Evolutionary conservation across 2,888 invertebrate species (phyloP), one percentile per base, ranked within the genome.

Genomic region (Brachylomia viminalis): DNA sequence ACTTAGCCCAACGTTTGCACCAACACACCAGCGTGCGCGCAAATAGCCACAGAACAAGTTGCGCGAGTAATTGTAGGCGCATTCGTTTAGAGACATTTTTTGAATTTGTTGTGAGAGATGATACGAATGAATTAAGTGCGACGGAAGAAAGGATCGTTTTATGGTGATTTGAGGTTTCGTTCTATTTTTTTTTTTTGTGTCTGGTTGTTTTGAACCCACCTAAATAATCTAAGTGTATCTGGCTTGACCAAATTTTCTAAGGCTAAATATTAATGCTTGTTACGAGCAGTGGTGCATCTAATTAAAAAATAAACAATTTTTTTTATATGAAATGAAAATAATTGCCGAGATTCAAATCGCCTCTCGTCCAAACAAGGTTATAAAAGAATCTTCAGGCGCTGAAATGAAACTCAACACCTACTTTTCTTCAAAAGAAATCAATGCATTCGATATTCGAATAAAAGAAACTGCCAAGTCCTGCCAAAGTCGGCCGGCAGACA

Each of bases 51-150:
- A 5, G 45, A 71, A 71, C 59, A 70, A 82, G 56, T 72, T 38
- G 62, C 62, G 59, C 66, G 69, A 23, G 56, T 79, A 77, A 86
- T 81, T 38, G 33, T 75, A 79, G 81, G 83, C 77, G 72, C 77
- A 81, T 83, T 61, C 72, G 69, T 75, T 84, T 72, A 58, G 15
- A 72, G 23, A 27, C 10, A 30, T 30, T 80, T 68, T 71, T 80
- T 67, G 45, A 66, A 80, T 79, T 52, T 58, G 65, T 80, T 61
- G 42, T 56, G 10, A 75, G 45, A 45, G 23, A 68, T 72, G 67
- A 73, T 59, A 66, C 61, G 38, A 33, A n/a, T 68, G 33, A 49
- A 67, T 59, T 54, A 30, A 23, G 17, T 27, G 8, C 42, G 27
- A 15, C n/a, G n/a, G 54, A 54, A 61, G 42, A 10, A 47, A 17